Evolutionary conservation across 37 sponge, comb jelly and placozoan genomes (phyloP).

Genomic region (Corticium candelabrum): DNA sequence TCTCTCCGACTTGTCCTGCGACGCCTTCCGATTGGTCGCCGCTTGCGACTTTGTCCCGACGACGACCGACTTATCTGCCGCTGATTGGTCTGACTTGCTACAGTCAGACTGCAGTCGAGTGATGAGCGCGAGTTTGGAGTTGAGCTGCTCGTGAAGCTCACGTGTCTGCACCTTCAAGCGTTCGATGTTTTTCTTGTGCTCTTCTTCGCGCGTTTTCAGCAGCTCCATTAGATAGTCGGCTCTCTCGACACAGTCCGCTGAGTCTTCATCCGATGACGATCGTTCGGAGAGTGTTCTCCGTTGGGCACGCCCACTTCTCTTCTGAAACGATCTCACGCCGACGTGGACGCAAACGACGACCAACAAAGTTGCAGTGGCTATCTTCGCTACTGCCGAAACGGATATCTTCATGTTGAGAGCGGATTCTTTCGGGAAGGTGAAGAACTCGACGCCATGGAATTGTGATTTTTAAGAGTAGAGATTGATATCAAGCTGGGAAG

Average conservation of each 20-base stretch:
- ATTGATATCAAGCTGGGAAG: no score
- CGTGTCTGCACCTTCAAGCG: constrained; percentile 21
- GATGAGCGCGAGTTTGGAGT: not conserved
- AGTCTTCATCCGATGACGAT: not conserved
- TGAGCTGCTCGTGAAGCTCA: constrained; percentile 14
- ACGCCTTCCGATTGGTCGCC: no score
- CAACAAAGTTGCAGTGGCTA: not conserved
- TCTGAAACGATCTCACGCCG: not conserved
- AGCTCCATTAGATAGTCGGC: constrained; percentile 20
- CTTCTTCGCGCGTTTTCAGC: constrained; percentile 17
- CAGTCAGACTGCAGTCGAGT: not conserved
- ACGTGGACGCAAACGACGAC: not conserved
- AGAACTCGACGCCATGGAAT: no score
- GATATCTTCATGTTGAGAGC: not conserved
- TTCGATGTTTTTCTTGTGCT: constrained; percentile 12
- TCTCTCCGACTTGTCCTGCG: not conserved
- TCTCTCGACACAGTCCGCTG: not conserved
- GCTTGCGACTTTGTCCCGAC: no score
- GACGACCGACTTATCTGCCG: no score
- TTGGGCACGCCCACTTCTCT: not conserved
- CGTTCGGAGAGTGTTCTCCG: no score
- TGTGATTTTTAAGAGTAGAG: no score
- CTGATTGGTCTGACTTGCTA: no score
- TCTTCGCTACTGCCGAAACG: not conserved
- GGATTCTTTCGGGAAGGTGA: no score